phyloP scores from a whole-genome alignment of 2,113 vertebrate genomes.

The Nothocercus julius region DNA sequence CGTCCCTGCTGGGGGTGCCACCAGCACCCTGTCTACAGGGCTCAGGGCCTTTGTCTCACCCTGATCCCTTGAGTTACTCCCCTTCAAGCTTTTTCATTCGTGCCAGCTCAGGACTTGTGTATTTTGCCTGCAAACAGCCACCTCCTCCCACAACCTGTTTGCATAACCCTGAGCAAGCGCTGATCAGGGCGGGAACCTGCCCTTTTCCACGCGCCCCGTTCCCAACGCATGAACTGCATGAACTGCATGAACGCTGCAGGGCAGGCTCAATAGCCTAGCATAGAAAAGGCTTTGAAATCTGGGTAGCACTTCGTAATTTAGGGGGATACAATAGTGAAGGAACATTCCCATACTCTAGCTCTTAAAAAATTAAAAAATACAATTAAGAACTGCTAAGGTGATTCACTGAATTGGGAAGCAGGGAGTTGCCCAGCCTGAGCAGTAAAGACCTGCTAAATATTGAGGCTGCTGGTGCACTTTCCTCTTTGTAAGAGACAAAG shows the following conservation, averaged over 20 bases:
- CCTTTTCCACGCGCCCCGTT: background rate
- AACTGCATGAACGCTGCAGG: background rate
- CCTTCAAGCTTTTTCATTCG: background rate
- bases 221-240: too few species aligned
- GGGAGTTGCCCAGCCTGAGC: background rate
- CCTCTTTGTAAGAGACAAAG: background rate
- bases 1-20: too few species aligned
- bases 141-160: background rate
- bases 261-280: background rate
- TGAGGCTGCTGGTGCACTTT: background rate
- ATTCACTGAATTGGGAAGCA: background rate
- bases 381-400: background rate
- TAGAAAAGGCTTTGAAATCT: background rate
- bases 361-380: background rate
- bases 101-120: background rate
- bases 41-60: too few species aligned
- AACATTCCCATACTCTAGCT: background rate
- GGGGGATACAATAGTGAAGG: background rate
- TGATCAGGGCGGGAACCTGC: too few species aligned
- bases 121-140: background rate
- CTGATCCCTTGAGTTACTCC: background rate
- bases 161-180: too few species aligned
- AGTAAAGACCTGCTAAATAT: background rate
- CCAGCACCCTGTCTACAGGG: too few species aligned
- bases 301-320: background rate